Conservation (phyloP, 2,797 vertebrate species). For the Danionella dracula region DNA sequence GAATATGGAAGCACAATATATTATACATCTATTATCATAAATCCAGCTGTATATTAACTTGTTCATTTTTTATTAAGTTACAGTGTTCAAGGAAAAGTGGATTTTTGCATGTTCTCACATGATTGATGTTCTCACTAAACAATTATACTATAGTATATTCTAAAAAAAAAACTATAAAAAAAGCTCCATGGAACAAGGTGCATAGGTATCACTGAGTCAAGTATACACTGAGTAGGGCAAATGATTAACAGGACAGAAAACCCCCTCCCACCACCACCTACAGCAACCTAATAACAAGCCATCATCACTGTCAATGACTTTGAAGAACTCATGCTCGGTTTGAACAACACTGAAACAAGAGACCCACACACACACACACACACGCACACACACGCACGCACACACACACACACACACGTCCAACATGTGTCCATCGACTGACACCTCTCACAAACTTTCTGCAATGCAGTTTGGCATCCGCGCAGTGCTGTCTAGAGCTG, state of each 20-base stretch:
- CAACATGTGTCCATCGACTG: constrained; percentile 27
- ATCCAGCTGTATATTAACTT: too few relatives aligned
- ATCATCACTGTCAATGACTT: constrained; percentile 1
- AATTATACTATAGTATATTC: not conserved
- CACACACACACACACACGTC: not conserved
- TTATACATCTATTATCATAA: too few relatives aligned
- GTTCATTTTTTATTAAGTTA: too few relatives aligned
- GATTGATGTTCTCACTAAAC: not conserved
- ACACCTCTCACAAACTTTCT: constrained; percentile 39
- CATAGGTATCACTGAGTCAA: constrained; percentile 35
- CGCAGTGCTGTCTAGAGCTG: constrained; percentile 23
- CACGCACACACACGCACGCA: not conserved
- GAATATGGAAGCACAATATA: too few relatives aligned
- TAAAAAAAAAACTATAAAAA: not conserved
- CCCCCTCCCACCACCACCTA: too few relatives aligned
- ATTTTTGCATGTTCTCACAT: not conserved
- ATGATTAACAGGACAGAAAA: constrained; percentile 44
- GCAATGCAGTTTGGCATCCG: constrained; percentile 42
- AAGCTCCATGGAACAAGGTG: constrained; percentile 37
- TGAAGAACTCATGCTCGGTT: constrained; percentile 23
- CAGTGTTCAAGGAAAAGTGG: too few relatives aligned
- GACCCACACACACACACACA: not conserved
- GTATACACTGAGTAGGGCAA: constrained; percentile 31
- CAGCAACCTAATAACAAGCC: not conserved
- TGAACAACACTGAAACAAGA: constrained; percentile 28